Evolutionary conservation across 2,113 vertebrate genomes (phyloP).

Genomic region (Anser brachyrhynchus): DNA sequence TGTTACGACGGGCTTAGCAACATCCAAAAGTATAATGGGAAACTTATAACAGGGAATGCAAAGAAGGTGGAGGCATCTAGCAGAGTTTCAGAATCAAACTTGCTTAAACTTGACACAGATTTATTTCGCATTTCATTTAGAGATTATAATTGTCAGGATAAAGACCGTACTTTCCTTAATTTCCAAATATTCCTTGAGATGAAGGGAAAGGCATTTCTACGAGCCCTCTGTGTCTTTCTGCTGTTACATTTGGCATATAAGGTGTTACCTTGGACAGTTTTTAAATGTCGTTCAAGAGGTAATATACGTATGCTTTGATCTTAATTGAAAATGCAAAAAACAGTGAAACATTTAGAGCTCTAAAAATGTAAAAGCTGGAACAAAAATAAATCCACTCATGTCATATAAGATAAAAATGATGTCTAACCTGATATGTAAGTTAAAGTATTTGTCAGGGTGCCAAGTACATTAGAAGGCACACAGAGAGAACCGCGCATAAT

Average conservation of each 20-base stretch:
- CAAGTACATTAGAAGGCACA: neutral
- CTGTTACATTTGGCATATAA: neutral
- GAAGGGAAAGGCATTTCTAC: neutral
- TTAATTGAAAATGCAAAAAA: neutral
- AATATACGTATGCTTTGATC: neutral
- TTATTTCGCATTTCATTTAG: conserved; percentile 52
- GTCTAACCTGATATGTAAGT: neutral
- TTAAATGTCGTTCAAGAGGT: neutral
- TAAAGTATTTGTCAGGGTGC: neutral
- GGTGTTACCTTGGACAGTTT: conserved; percentile 19
- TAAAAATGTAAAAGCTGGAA: neutral
- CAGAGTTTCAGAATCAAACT: conserved; percentile 28
- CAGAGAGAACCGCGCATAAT: neutral
- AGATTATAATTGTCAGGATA: conserved; percentile 34
- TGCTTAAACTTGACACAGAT: conserved; percentile 33
- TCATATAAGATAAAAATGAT: neutral
- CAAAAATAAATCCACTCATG: conserved; percentile 20
- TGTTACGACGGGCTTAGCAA: conserved; percentile 12
- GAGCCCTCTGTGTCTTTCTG: conserved; percentile 8
- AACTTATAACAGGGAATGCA: conserved; percentile 39
- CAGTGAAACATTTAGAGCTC: neutral
- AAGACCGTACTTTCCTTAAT: conserved; percentile 16
- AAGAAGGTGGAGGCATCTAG: conserved; percentile 25
- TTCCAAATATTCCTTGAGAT: neutral
- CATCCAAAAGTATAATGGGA: conserved; percentile 9